Conservation (phyloP, 1,140 invertebrate genomes). For the Brachionus calyciflorus region DNA sequence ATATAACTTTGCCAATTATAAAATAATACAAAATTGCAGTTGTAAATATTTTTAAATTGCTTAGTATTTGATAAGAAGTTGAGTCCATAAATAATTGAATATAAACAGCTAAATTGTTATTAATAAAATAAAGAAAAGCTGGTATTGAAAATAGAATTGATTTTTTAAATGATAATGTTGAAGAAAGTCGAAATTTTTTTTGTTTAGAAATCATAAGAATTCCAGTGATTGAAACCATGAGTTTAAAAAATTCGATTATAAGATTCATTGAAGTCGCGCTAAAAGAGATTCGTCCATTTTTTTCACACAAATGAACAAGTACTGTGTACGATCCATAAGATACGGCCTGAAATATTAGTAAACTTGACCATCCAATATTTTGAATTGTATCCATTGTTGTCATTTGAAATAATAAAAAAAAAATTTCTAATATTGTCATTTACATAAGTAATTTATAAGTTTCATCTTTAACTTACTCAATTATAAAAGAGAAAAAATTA, state of each 20-base stretch:
- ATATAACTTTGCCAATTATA: slow-evolving; percentile 55
- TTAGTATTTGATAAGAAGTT: slow-evolving; percentile 58
- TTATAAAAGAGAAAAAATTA: too few relatives aligned
- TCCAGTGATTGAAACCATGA: slow-evolving; percentile 46
- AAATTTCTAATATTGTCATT: too few relatives aligned
- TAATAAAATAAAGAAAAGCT: too few relatives aligned
- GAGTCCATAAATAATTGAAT: slow-evolving; percentile 60
- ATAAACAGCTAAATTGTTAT: too few relatives aligned
- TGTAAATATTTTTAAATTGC: slow-evolving; percentile 57
- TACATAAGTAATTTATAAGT: too few relatives aligned
- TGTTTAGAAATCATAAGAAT: neutral
- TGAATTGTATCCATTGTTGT: slow-evolving; percentile 4
- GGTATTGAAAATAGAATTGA: slow-evolving; percentile 54
- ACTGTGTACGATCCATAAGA: slow-evolving; percentile 58
- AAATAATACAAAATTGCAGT: slow-evolving; percentile 57
- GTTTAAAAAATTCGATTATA: slow-evolving; percentile 56
- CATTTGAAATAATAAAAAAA: too few relatives aligned
- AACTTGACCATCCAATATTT: neutral
- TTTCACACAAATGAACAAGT: slow-evolving; percentile 57
- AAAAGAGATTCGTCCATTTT: slow-evolving; percentile 56
- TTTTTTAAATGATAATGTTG: slow-evolving; percentile 33
- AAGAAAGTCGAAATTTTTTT: slow-evolving; percentile 50
- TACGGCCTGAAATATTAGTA: slow-evolving; percentile 50
- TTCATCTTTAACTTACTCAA: too few relatives aligned
- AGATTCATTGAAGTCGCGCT: slow-evolving; percentile 55